Evolutionary conservation across 2,888 invertebrate genomes (phyloP).

Genomic region (Hyalella azteca): DNA sequence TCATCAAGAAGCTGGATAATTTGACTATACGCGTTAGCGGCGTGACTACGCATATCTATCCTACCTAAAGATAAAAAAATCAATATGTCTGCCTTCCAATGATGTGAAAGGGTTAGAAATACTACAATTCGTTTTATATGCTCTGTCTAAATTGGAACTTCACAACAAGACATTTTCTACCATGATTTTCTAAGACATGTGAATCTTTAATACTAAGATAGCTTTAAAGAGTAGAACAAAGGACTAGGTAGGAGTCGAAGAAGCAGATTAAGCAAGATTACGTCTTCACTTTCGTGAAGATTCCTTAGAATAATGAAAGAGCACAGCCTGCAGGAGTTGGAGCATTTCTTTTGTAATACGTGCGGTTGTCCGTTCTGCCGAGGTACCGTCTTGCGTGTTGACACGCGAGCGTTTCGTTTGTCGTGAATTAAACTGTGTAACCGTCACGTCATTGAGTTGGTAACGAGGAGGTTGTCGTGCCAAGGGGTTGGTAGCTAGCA

Average conservation of each 20-base stretch:
- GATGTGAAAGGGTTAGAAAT: not conserved
- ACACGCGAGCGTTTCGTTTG: too few species aligned
- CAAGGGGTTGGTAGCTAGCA: too few species aligned
- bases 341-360: not conserved
- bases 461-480: too few species aligned
- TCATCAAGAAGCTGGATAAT: too few species aligned
- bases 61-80: too few species aligned
- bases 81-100: too few species aligned
- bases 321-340: slow-evolving; percentile 1
- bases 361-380: too few species aligned
- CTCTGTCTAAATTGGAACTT: slow-evolving; percentile 28
- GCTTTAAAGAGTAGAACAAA: slow-evolving; percentile 24
- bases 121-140: not conserved
- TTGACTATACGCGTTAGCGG: too few species aligned
- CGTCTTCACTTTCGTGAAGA: not conserved
- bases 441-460: too few species aligned
- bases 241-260: slow-evolving; percentile 32
- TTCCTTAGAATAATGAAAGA: slow-evolving; percentile 19
- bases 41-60: too few species aligned
- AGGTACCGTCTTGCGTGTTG: not conserved
- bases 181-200: slow-evolving; percentile 30
- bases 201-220: slow-evolving; percentile 18
- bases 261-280: slow-evolving; percentile 25
- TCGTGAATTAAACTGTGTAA: too few species aligned
- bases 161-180: slow-evolving; percentile 34